Evolutionary conservation across 2,113 vertebrate species (phyloP), one percentile per base, ranked within the genome.

Genomic region (Ctenodactylus gundi): DNA sequence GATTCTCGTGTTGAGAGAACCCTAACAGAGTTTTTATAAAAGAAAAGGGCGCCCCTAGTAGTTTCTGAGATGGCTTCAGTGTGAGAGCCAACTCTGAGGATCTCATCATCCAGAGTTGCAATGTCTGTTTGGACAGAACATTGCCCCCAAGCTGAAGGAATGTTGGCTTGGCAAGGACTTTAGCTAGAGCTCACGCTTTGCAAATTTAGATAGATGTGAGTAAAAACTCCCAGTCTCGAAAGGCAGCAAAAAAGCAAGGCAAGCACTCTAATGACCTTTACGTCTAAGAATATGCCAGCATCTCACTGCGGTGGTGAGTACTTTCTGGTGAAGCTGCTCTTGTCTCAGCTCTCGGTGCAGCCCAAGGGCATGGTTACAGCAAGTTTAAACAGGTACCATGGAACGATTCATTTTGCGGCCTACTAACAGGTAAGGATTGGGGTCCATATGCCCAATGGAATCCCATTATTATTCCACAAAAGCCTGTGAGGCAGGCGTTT

Each of bases 91-190:
- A 75, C 14, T 31, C 18, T 5, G 5, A 94, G 81, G 64, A 80
- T 49, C 60, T 85, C 49, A 53, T n/a, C 57, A 27, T 90, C 58
- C 64, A 60, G 17, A 91, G 49, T 51, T 51, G 55, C 77, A 72
- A 77, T 85, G 55, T 85, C 49, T 58, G 7, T 70, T 80, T 65
- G 57, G 57, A 78, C 6, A 60, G 44, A 57, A 73, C 65, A 72
- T 83, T 36, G 31, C 95, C 92, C 90, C 76, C 41, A 46, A 91
- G 62, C 65, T 36, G 34, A 95, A 21, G 65, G 49, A 94, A 73
- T 44, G 11, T 39, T 12, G 41, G 34, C 88, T 85, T 94, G 72
- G 58, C 76, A 60, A 88, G 23, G 65, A 73, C 34, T 80, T 90
- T 65, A 46, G 27, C 34, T 88, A 76, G 23, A 64, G 23, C 44